phyloP scores from a whole-genome alignment of 2,888 invertebrate species.

The Nudaria mundana region DNA sequence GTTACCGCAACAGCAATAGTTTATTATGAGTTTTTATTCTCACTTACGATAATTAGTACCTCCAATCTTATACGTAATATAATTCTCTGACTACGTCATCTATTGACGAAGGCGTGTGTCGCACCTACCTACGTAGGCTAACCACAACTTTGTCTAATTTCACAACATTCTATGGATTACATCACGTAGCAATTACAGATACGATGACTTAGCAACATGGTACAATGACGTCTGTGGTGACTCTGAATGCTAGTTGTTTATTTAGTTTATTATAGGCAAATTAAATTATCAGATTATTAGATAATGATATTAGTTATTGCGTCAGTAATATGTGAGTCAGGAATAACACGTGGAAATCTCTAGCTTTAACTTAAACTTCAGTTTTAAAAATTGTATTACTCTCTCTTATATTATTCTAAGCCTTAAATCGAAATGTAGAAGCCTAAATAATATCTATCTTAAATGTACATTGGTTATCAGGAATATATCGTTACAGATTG shows the following conservation, averaged over 20 bases:
- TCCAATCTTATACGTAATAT: no score
- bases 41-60: no score
- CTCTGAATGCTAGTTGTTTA: conserved; percentile 1
- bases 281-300: not conserved
- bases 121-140: conserved; percentile 1
- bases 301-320: not conserved
- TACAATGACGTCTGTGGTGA: not conserved
- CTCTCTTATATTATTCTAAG: no score
- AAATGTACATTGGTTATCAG: not conserved
- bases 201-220: conserved; percentile 1
- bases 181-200: conserved; percentile 2
- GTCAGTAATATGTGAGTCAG: not conserved
- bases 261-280: not conserved
- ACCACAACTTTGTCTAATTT: conserved; percentile 10
- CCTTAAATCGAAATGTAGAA: no score
- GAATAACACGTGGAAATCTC: no score
- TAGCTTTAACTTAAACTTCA: no score
- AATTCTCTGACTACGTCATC: conserved; percentile 2
- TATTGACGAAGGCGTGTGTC: conserved; percentile 9
- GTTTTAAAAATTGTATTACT: no score
- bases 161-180: conserved; percentile 11
- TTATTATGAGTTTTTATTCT: no score
- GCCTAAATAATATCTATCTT: no score
- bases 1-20: no score
- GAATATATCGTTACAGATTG: not conserved